These are phyloP conservation scores for Crocuta crocuta DNA, from an alignment of 2,113 vertebrate species.

Conservation along the genomic window DNA sequence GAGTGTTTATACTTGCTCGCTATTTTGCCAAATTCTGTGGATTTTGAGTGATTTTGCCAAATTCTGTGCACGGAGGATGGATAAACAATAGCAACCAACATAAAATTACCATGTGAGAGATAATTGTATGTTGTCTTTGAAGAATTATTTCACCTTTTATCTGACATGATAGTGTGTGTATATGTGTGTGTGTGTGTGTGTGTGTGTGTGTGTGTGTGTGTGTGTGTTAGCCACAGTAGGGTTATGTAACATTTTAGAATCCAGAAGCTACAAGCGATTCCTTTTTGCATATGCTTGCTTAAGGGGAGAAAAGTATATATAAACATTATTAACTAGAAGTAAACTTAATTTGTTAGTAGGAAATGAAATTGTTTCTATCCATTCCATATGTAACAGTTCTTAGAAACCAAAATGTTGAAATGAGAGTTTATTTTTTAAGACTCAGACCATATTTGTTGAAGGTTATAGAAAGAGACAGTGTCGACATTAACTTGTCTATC, in stretches of 20 bases:
- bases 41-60: background rate
- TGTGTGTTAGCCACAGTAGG: background rate
- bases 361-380: background rate
- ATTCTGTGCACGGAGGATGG: background rate
- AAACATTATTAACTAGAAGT: background rate
- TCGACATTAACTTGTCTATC: background rate
- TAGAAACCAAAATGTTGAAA: constrained; percentile 7
- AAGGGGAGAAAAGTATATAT: background rate
- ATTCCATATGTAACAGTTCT: background rate
- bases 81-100: background rate
- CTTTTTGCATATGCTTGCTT: background rate
- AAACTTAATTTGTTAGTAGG: background rate
- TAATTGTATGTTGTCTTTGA: background rate
- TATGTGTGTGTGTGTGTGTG: background rate
- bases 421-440: background rate
- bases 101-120: background rate
- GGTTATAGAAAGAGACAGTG: background rate
- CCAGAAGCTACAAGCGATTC: background rate
- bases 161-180: background rate
- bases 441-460: background rate
- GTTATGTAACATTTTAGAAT: background rate
- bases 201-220: background rate
- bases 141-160: background rate
- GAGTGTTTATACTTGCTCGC: background rate
- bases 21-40: background rate